Conservation (phyloP, 2,888 invertebrate species). For the Orthosia cruda region DNA sequence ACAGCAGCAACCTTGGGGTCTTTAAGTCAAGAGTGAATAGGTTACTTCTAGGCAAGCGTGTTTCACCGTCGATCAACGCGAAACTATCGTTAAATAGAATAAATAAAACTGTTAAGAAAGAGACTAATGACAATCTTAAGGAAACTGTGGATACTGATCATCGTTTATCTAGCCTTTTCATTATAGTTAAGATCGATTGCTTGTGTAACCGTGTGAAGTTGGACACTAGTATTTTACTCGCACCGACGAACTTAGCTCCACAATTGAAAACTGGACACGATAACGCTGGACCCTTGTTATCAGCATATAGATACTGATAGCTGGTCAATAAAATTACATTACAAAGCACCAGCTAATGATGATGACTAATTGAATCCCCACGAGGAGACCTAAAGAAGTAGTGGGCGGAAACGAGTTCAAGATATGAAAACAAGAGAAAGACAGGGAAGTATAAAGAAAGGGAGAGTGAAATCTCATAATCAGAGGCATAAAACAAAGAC, state of each 20-base stretch:
- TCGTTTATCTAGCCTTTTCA: not conserved
- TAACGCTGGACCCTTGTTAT: not conserved
- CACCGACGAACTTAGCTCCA: not conserved
- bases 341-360: not conserved
- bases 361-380: not conserved
- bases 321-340: not conserved
- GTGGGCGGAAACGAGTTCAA: not conserved
- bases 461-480: slow-evolving; percentile 8
- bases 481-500: slow-evolving; percentile 14
- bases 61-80: too few species aligned
- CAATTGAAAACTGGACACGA: not conserved
- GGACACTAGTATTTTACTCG: not conserved
- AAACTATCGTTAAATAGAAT: too few species aligned
- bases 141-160: not conserved
- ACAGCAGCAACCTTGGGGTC: too few species aligned
- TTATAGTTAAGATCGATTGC: not conserved
- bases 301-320: not conserved
- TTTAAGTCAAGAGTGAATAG: too few species aligned
- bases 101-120: not conserved
- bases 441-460: not conserved
- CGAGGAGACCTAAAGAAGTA: not conserved
- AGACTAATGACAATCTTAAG: not conserved
- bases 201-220: not conserved
- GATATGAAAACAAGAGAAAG: not conserved
- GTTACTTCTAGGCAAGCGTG: too few species aligned